Conservation (phyloP, 2,888 invertebrate genomes). For the Amphipoea oculea region DNA sequence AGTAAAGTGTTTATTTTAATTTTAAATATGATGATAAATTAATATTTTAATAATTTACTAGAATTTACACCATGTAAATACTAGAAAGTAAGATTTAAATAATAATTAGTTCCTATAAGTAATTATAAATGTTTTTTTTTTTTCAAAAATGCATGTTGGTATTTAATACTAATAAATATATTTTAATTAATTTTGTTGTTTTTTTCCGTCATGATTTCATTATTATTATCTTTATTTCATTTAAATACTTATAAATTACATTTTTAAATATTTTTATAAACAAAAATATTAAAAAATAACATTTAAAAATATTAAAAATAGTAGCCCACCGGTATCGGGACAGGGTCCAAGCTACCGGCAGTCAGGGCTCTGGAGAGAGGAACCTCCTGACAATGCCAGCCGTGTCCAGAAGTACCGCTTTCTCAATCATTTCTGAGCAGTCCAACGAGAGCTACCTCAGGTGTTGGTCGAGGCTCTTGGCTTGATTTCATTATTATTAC, state of each 20-base stretch:
- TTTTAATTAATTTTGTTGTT: conserved; percentile 28
- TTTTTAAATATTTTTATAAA: no score
- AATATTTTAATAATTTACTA: conserved; percentile 45
- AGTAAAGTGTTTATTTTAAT: conserved; percentile 30
- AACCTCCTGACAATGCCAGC: no score
- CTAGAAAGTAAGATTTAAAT: conserved; percentile 53
- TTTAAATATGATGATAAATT: conserved; percentile 16
- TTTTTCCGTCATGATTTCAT: not conserved
- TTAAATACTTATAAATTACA: not conserved
- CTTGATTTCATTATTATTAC: not conserved
- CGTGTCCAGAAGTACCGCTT: no score
- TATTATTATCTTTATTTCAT: not conserved
- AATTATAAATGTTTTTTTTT: conserved; percentile 28
- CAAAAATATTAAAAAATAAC: no score
- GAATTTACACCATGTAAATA: conserved; percentile 69
- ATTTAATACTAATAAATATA: conserved; percentile 52
- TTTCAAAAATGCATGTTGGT: conserved; percentile 62
- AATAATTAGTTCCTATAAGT: conserved; percentile 59
- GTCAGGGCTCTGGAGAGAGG: not conserved
- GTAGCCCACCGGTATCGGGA: no score
- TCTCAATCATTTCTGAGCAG: no score
- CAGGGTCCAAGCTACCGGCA: no score
- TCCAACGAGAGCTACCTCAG: no score
- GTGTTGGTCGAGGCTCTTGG: no score
- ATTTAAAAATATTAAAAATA: no score